phyloP scores from a whole-genome alignment of 1,140 invertebrate species.

The Anagrus nilaparvatae region DNA sequence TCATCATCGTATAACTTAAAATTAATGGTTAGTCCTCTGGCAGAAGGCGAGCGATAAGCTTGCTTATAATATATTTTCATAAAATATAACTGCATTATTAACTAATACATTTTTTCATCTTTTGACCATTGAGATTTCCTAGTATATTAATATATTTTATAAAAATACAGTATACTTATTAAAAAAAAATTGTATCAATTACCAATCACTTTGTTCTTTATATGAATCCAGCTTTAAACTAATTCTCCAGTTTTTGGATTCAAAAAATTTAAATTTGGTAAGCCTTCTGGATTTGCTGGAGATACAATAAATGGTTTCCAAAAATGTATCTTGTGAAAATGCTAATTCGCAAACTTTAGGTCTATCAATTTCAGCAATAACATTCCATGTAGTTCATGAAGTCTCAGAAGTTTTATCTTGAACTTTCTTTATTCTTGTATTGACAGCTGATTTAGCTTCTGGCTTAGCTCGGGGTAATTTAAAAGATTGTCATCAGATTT shows the following conservation, averaged over 20 bases:
- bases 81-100: slow-evolving; percentile 72
- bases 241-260: slow-evolving; percentile 59
- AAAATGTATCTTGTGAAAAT: slow-evolving; percentile 69
- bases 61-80: slow-evolving; percentile 62
- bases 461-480: no score
- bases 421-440: no score
- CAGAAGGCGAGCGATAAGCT: slow-evolving; percentile 64
- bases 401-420: no score
- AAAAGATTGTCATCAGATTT: no score
- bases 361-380: slow-evolving; percentile 48
- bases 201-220: slow-evolving; percentile 78
- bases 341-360: slow-evolving; percentile 61
- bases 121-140: slow-evolving; percentile 80
- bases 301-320: slow-evolving; percentile 58
- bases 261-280: slow-evolving; percentile 69
- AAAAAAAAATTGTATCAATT: no score
- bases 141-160: slow-evolving; percentile 20
- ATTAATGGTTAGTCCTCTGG: slow-evolving; percentile 50
- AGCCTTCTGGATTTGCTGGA: slow-evolving; percentile 44
- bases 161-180: slow-evolving; percentile 11
- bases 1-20: slow-evolving; percentile 62
- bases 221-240: slow-evolving; percentile 64
- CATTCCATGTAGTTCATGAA: slow-evolving; percentile 53
- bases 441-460: no score
- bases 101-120: slow-evolving; percentile 73